These are phyloP conservation scores for Brenthis ino DNA, from an alignment of 2,888 invertebrate species.

Conservation along the genomic window DNA sequence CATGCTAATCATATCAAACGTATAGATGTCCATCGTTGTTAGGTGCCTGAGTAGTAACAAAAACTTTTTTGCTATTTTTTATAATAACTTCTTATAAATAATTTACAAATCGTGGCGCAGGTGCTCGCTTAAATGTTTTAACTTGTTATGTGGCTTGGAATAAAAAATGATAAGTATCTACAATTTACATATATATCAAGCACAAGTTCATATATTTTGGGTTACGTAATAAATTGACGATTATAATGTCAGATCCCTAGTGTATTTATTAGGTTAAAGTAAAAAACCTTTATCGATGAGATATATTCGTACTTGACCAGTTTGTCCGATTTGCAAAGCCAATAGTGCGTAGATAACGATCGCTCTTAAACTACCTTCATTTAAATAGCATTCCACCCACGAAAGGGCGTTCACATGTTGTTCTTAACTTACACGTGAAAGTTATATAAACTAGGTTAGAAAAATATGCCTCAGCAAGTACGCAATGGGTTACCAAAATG, in stretches of 20 bases:
- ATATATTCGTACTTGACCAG: slow-evolving; percentile 30
- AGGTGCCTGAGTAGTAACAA: too few species aligned
- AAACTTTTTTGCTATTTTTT: too few species aligned
- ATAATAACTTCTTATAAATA: too few species aligned
- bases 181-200: not conserved
- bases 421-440: slow-evolving; percentile 37
- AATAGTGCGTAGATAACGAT: slow-evolving; percentile 37
- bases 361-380: slow-evolving; percentile 34
- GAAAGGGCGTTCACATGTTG: slow-evolving; percentile 35
- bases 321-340: slow-evolving; percentile 35
- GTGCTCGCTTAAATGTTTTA: too few species aligned
- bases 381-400: slow-evolving; percentile 32
- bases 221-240: slow-evolving; percentile 2
- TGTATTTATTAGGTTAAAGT: slow-evolving; percentile 23
- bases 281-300: slow-evolving; percentile 24
- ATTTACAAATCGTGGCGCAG: too few species aligned
- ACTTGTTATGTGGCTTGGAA: too few species aligned
- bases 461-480: slow-evolving; percentile 28
- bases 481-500: slow-evolving; percentile 26
- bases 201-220: too few species aligned
- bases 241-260: not conserved
- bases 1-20: too few species aligned
- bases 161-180: not conserved
- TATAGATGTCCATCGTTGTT: too few species aligned
- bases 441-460: slow-evolving; percentile 37